Evolutionary conservation across 2,797 vertebrate species (phyloP).

Genomic region (Anniella stebbinsi): DNA sequence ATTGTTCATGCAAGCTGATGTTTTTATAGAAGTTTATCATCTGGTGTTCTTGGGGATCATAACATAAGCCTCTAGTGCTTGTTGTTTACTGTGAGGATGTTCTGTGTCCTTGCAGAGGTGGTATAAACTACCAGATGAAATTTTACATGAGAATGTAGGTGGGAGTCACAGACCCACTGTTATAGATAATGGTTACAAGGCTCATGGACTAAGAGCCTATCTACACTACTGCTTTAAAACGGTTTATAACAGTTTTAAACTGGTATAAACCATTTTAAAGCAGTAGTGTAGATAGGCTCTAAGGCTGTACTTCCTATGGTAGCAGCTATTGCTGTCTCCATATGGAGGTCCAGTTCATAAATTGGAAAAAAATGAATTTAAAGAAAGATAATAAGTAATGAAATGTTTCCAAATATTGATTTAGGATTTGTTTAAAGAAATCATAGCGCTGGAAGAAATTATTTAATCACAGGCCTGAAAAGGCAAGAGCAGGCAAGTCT

Average conservation of each 20-base stretch:
- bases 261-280: too few relatives aligned
- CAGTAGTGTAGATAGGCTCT: too few relatives aligned
- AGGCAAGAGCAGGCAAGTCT: background rate
- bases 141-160: background rate
- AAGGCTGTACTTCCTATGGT: background rate
- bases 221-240: too few relatives aligned
- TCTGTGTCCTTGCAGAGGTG: background rate
- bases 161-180: background rate
- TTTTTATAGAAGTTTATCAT: background rate
- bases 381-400: background rate
- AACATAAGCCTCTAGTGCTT: background rate
- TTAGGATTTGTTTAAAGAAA: background rate
- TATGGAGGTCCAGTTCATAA: background rate
- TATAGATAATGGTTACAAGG: background rate
- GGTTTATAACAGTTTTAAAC: too few relatives aligned
- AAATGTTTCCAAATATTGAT: conserved; percentile 5
- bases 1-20: background rate
- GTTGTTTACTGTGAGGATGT: background rate
- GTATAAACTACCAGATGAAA: background rate
- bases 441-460: conserved; percentile 1
- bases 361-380: background rate
- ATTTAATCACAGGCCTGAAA: background rate
- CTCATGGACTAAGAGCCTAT: background rate
- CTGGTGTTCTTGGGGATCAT: background rate
- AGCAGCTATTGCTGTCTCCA: background rate